A percentile compares a stretch with the other conserved stretches of the same genome.
phyloP scores from a whole-genome alignment of 2,113 vertebrate genomes.

The Myanophis thanlyinensis region DNA sequence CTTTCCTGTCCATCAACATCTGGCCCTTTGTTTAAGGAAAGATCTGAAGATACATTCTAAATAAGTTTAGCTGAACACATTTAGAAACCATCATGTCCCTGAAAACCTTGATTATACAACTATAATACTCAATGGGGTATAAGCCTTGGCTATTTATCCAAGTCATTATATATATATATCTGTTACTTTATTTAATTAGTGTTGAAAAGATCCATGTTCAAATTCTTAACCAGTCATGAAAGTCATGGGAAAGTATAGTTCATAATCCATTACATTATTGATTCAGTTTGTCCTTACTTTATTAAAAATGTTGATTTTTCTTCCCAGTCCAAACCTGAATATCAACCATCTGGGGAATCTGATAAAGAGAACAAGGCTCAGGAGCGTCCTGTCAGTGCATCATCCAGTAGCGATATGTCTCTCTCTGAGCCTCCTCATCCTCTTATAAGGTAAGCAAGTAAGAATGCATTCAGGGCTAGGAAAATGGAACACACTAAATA shows the following conservation, averaged over 20 bases:
- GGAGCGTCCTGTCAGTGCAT: conserved; percentile 86
- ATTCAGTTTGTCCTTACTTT: neutral
- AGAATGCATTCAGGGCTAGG: neutral
- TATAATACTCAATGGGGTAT: neutral
- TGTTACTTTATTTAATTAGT: neutral
- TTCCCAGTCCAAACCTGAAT: conserved; percentile 76
- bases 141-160: neutral
- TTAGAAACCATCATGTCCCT: neutral
- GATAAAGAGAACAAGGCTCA: conserved; percentile 96
- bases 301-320: conserved; percentile 33
- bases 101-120: neutral
- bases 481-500: neutral
- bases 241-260: neutral
- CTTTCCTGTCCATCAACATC: neutral
- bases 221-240: neutral
- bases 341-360: conserved; percentile 96
- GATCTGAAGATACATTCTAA: neutral
- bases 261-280: no score
- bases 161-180: neutral
- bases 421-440: conserved; percentile 80
- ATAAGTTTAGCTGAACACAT: neutral
- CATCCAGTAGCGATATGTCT: conserved; percentile 92
- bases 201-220: neutral
- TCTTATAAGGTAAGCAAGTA: conserved; percentile 77
- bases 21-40: neutral